phyloP scores from a whole-genome alignment of 2,888 invertebrate species.

The Monochamus alternatus region DNA sequence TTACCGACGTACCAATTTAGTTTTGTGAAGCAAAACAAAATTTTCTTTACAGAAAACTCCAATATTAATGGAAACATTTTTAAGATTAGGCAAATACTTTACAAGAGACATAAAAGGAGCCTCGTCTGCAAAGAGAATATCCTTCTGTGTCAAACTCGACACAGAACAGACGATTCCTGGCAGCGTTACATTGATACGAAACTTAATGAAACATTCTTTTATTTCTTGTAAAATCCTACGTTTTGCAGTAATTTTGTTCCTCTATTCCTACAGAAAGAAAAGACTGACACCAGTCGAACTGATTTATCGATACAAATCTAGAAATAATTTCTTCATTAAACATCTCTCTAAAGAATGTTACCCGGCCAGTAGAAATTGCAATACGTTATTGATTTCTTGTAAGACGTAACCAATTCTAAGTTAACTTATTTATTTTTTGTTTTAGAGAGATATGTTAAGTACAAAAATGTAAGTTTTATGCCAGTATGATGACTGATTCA shows the following conservation, averaged over 20 bases:
- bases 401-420: too few species aligned
- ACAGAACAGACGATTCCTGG: conserved; percentile 7
- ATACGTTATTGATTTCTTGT: too few species aligned
- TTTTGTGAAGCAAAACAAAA: too few species aligned
- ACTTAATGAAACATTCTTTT: conserved; percentile 29
- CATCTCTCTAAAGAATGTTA: too few species aligned
- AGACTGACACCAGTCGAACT: not conserved
- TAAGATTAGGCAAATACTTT: not conserved
- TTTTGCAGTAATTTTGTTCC: conserved; percentile 1
- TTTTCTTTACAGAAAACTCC: too few species aligned
- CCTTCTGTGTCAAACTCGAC: conserved; percentile 7
- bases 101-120: not conserved
- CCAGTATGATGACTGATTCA: too few species aligned
- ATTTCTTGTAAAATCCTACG: conserved; percentile 12
- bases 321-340: not conserved
- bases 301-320: not conserved
- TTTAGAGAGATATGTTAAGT: too few species aligned
- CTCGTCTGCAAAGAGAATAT: conserved; percentile 2
- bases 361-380: too few species aligned
- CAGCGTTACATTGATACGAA: conserved; percentile 14
- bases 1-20: too few species aligned
- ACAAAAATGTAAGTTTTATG: too few species aligned
- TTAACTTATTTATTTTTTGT: too few species aligned
- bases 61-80: not conserved
- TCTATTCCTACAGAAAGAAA: not conserved